A percentile compares a stretch with the other conserved stretches of the same genome.
Evolutionary conservation across 2,113 vertebrate species (phyloP).

Genomic region (Nipponia nippon): DNA sequence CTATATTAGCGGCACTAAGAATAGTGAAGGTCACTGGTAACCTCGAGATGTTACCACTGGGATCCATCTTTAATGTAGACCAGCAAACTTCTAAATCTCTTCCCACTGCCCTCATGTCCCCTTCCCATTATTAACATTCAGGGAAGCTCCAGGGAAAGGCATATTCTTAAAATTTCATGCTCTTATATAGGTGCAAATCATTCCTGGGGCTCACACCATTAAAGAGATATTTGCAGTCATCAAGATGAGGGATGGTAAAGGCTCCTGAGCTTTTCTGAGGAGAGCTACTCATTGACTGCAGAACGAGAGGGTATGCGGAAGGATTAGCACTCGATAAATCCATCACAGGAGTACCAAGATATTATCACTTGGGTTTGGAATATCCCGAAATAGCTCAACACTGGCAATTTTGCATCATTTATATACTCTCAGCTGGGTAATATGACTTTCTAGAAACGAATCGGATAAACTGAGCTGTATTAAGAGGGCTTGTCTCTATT

Average conservation of each 20-base stretch:
- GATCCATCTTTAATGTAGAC: not conserved
- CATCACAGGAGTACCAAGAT: not conserved
- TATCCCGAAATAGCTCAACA: not conserved
- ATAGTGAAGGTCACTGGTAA: not conserved
- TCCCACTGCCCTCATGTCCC: not conserved
- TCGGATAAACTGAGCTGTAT: not conserved
- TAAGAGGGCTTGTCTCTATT: not conserved
- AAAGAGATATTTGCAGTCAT: not conserved
- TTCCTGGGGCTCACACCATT: not conserved
- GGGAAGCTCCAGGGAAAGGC: not conserved
- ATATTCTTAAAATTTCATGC: not conserved
- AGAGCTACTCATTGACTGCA: not conserved
- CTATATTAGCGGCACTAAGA: not conserved
- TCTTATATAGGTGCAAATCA: not conserved
- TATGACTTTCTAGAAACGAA: not conserved
- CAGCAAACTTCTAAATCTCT: not conserved
- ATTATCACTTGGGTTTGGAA: not conserved
- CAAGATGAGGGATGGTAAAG: not conserved
- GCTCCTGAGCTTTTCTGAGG: not conserved
- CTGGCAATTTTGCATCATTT: not conserved
- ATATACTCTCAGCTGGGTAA: not conserved
- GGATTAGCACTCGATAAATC: constrained; percentile 15
- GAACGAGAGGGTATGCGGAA: not conserved
- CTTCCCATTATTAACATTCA: not conserved
- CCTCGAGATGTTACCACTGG: not conserved